Evolutionary conservation across 2,888 invertebrate species (phyloP).

Genomic region (Sceliomorpha sp.): DNA sequence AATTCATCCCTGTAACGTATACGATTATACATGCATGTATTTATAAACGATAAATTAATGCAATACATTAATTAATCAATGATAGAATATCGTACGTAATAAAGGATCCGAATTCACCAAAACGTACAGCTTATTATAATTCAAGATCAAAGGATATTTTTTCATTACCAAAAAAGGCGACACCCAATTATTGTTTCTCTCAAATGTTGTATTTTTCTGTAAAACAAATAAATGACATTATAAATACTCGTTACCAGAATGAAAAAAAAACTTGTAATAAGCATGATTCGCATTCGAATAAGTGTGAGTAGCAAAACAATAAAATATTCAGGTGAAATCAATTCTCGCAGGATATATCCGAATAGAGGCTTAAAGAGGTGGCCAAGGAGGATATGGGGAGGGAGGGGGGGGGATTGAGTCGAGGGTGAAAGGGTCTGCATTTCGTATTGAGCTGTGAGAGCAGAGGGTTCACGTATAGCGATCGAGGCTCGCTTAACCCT

Average conservation of each 20-base stretch:
- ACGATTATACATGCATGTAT: too few relatives aligned
- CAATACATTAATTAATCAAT: background rate
- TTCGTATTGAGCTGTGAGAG: conserved; percentile 53
- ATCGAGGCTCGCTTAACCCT: conserved; percentile 78
- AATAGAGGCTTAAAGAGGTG: conserved; percentile 49
- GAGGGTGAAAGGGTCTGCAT: conserved; percentile 31
- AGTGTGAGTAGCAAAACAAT: conserved; percentile 61
- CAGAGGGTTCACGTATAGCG: conserved; percentile 66
- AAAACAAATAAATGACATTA: background rate
- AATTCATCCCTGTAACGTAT: conserved; percentile 11
- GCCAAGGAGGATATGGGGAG: conserved; percentile 31
- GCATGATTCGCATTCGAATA: conserved; percentile 58
- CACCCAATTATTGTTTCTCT: too few relatives aligned
- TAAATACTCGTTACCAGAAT: background rate
- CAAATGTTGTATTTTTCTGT: too few relatives aligned
- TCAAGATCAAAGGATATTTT: background rate
- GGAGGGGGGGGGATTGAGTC: too few relatives aligned
- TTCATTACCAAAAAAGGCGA: background rate
- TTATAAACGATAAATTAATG: too few relatives aligned
- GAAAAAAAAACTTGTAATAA: conserved; percentile 61
- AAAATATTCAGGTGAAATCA: conserved; percentile 80
- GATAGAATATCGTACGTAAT: conserved; percentile 8
- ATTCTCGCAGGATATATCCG: conserved; percentile 68
- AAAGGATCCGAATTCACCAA: background rate
- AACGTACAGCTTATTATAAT: too few relatives aligned